A percentile compares a stretch with the other conserved stretches of the same genome.
Evolutionary conservation across 2,888 invertebrate species (phyloP).

Genomic region (Chirona hameri): DNA sequence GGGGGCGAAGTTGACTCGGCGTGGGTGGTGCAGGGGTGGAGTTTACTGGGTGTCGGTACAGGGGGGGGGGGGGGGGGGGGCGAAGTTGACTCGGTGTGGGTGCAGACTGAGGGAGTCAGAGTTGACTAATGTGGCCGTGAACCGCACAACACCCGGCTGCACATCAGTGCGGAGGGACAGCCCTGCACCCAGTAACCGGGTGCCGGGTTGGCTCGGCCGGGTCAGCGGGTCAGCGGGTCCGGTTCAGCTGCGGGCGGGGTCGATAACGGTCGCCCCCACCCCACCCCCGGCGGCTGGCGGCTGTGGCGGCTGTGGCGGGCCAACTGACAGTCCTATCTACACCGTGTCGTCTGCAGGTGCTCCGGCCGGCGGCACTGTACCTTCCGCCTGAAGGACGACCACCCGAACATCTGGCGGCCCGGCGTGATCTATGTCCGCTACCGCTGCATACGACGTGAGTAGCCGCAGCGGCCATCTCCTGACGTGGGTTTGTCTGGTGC

Average conservation of each 20-base stretch:
- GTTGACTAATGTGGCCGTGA: no score
- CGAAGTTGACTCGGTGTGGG: no score
- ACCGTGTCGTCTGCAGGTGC: slow-evolving; percentile 65
- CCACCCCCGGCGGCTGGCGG: not conserved
- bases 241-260: not conserved
- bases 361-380: slow-evolving; percentile 71
- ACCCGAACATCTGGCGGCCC: slow-evolving; percentile 60
- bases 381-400: slow-evolving; percentile 62
- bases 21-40: no score
- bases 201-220: not conserved
- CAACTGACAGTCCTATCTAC: slow-evolving; percentile 44
- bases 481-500: no score
- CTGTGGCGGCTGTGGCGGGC: no score
- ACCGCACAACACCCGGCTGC: no score
- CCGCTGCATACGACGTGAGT: slow-evolving; percentile 54
- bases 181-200: not conserved
- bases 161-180: no score
- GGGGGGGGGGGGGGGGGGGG: no score
- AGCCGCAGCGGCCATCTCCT: no score
- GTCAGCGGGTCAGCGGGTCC: not conserved
- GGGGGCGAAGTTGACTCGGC: no score
- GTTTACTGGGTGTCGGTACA: no score
- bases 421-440: slow-evolving; percentile 66
- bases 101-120: no score
- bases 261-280: not conserved